phyloP scores from a whole-genome alignment of 2,888 invertebrate genomes.

The Pilophorus perplexus region DNA sequence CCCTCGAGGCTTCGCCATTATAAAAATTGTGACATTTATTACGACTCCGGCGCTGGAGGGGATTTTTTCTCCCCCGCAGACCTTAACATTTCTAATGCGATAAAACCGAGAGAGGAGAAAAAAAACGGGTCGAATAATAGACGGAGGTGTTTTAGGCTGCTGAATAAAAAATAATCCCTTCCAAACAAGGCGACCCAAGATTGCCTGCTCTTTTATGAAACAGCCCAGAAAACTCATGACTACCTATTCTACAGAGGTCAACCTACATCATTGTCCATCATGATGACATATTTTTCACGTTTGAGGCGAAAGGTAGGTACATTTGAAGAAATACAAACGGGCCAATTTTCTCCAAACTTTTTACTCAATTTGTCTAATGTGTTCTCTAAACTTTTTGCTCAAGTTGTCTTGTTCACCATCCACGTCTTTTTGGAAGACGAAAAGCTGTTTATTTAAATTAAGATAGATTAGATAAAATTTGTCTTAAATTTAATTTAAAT shows the following conservation, averaged over 20 bases:
- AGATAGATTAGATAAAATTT: not conserved
- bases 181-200: no score
- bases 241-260: no score
- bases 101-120: not conserved
- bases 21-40: constrained; percentile 38
- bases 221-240: no score
- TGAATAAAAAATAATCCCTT: constrained; percentile 21
- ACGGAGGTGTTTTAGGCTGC: constrained; percentile 13
- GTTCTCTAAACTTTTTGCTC: no score
- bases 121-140: not conserved
- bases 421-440: no score
- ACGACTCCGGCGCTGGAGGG: constrained; percentile 14
- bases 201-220: no score
- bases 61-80: not conserved
- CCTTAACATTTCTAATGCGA: constrained; percentile 9
- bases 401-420: no score
- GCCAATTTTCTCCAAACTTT: not conserved
- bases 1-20: constrained; percentile 29
- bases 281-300: no score
- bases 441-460: not conserved
- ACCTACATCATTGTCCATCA: no score
- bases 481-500: not conserved
- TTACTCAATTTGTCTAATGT: no score
- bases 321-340: no score
- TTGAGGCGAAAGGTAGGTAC: not conserved